Base-by-base conservation (phyloP, 2,797 vertebrate species). In the Protonibea diacanthus region DNA sequence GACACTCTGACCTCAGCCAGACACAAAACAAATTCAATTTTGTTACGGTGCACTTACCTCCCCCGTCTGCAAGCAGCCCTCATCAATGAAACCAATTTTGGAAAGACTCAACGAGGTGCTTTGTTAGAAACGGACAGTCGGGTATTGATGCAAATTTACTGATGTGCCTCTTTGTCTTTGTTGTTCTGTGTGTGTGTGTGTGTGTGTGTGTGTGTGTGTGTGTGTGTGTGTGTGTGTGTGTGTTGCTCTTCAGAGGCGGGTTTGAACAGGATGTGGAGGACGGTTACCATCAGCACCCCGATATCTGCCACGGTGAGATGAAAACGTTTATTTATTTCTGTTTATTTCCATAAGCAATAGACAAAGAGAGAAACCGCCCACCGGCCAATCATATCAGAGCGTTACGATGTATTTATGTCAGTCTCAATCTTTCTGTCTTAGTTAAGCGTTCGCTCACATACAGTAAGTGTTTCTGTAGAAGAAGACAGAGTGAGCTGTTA, bases 281-380 rank as follows among this genome's bases (percentile, higher is more conserved):
- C 53, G 86, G 93, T 86, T 76, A 79, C 93, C 85, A 75, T 51
- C 94, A 88, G 71, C 90, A 95, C 25, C 90, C 92, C 0, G 94
- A 95, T 42, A 93, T 88, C 90, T 97, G 97, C 86, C 96, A 96
- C 82, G 97, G 97, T 97, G 91, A 95, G 95, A 77, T 25, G 44
- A 44, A 76, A 52, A 42, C 23, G 44, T 69, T 38, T 40, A 2
- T 55, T 80, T 33, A 65, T 74, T 63, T 42, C 40, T 5, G 11
- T 45, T 38, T 3, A 74, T 75, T 72, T 76, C 17, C 79, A 71
- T 78, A 51, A 76, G 65, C 59, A 73, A 81, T 27, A 18, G 48
- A 47, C 10, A 17, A 14, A 47, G 12, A 56, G 13, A 53, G 10
- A 49, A 33, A 42, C 2, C 9, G 17, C 21, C 27, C 17, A 29